Evolutionary conservation across 2,888 invertebrate genomes (phyloP), one percentile per base, ranked within the genome.

Genomic region (Sphaeridia pumilis): DNA sequence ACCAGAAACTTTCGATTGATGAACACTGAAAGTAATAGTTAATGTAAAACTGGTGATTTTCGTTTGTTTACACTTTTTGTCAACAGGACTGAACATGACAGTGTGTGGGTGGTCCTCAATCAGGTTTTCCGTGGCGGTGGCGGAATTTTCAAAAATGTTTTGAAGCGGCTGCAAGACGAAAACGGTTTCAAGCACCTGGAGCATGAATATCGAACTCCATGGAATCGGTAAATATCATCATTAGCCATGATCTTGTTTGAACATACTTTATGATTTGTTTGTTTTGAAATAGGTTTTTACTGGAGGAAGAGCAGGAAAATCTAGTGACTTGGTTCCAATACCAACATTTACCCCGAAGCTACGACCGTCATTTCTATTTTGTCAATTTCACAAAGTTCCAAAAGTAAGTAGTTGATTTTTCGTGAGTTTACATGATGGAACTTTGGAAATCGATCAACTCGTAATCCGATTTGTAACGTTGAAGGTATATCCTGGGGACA

Each of bases 291-390:
- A 50, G 28, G 36, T 64, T 63, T 57, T 54, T 68, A 76, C 76
- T 77, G 74, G 66, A 69, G 72, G 56, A 67, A 78, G 49, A 75
- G 77, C 22, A 65, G 42, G 57, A 58, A 42, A 65, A 58, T 43
- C 49, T 65, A 7, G 65, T 65, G 3, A 58, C 59, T 21, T 65
- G 65, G 65, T 65, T 65, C 49, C 59, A 65, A 45, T 65, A 65
- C 49, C 65, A 65, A 35, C 65, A 65, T 52, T 55, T 61, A 27
- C 79, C 79, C 21, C 67, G 79, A 56, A 76, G 76, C 63, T 78
- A 80, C 65, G 79, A 80, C 65, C 71, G 76, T 21, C 76, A 77
- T 63, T 70, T 78, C 1, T 75, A 76, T 65, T 80, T 79, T 66
- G 68, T 78, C 17, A 79, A 80, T 68, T 80, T 80, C 67, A 75